phyloP scores from a whole-genome alignment of 2,888 invertebrate species.

The Torymus texanus region DNA sequence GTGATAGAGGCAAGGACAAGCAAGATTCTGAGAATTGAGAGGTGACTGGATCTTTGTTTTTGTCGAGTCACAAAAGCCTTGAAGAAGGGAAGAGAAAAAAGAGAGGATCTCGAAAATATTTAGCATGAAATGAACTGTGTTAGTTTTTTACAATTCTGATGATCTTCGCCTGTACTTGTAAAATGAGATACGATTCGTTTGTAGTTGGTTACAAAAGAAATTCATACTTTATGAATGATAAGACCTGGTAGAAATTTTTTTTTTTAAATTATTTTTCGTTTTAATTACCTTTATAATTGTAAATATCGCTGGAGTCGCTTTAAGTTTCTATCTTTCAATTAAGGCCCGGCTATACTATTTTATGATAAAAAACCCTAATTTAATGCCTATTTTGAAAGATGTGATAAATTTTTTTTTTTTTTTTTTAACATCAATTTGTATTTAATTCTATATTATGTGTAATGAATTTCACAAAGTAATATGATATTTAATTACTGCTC shows the following conservation, averaged over 20 bases:
- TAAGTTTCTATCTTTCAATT: too few species aligned
- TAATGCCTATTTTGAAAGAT: too few species aligned
- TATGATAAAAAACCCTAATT: too few species aligned
- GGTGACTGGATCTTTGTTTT: background rate
- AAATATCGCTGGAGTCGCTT: too few species aligned
- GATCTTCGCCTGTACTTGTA: too few species aligned
- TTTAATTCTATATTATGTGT: too few species aligned
- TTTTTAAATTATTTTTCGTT: background rate
- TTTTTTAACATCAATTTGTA: too few species aligned
- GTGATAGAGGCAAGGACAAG: conserved; percentile 58
- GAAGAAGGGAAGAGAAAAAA: background rate
- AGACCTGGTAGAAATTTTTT: conserved; percentile 34
- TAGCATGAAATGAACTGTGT: background rate
- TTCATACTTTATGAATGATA: background rate
- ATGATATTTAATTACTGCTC: too few species aligned
- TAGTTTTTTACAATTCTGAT: background rate
- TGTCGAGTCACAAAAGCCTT: too few species aligned
- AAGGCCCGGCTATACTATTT: too few species aligned
- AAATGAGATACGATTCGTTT: background rate
- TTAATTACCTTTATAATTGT: background rate
- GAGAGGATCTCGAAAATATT: conserved; percentile 5
- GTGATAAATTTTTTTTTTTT: too few species aligned
- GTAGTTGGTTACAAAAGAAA: conserved; percentile 4
- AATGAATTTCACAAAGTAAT: too few species aligned
- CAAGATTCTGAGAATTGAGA: conserved; percentile 57